Evolutionary conservation across 2,797 vertebrate genomes (phyloP).

Genomic region (Malacoctenus gilli): DNA sequence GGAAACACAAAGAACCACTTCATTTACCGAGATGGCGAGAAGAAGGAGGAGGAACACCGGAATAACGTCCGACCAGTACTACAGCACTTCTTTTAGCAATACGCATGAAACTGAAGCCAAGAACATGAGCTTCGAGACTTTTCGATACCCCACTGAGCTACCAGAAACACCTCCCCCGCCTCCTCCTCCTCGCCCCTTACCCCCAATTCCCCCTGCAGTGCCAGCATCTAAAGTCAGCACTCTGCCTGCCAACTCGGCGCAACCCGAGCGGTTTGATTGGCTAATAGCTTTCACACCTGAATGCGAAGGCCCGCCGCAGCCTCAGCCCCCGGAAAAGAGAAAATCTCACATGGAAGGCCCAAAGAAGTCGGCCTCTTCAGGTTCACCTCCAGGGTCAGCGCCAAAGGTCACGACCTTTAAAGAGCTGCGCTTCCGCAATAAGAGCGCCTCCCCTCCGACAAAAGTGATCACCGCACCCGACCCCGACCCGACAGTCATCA

Average conservation of each 20-base stretch:
- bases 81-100: constrained; percentile 67
- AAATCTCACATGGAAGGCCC: constrained; percentile 54
- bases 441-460: constrained; percentile 69
- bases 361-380: constrained; percentile 57
- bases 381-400: constrained; percentile 57
- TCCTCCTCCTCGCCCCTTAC: constrained; percentile 82
- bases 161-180: constrained; percentile 78
- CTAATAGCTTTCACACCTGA: constrained; percentile 95
- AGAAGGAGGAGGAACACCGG: constrained; percentile 77
- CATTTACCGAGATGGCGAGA: constrained; percentile 91
- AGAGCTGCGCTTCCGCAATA: constrained; percentile 87
- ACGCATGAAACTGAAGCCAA: constrained; percentile 58
- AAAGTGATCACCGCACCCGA: constrained; percentile 74
- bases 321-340: constrained; percentile 51
- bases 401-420: constrained; percentile 88
- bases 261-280: constrained; percentile 92
- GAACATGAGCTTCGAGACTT: constrained; percentile 59
- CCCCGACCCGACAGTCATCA: constrained; percentile 78
- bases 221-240: constrained; percentile 72
- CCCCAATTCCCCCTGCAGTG: constrained; percentile 72
- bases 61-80: constrained; percentile 70
- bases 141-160: constrained; percentile 63
- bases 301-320: constrained; percentile 71
- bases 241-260: constrained; percentile 76
- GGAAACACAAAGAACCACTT: constrained; percentile 82